Evolutionary conservation across 2,888 invertebrate species (phyloP), one percentile per base, ranked within the genome.

Genomic region (Oscheius sp.): DNA sequence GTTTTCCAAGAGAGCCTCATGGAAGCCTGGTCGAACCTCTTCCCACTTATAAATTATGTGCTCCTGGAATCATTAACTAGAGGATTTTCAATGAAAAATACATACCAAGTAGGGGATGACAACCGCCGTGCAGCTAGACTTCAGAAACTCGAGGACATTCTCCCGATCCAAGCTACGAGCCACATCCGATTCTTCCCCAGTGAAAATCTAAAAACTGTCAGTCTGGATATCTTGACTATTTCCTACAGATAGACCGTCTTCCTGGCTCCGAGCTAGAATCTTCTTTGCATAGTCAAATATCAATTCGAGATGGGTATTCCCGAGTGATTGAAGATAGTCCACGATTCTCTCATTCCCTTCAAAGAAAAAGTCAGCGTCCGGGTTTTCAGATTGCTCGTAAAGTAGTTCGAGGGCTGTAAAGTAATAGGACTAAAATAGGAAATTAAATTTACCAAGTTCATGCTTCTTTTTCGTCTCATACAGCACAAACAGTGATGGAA

Each of bases 391-490:
- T 81, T 91, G 94, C 62, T 93, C 93, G 86, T 93, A 92, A 47
- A 99, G 91, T 74, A 97, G 91, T 87, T 95, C 94, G 32, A 99
- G 91, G 10, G 98, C 98, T 90, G 83, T 35, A 88, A 83, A 37
- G 59, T 32, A 50, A 60, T 47, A 48, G 35, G 42, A 48, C 9
- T 29, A 59, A 42, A 57, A 21, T 21, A 21, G 21, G 21, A 21
- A 21, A 21, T 21, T 21, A 21, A 21, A 21, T 51, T 50, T 74
- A 91, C 91, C 91, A 90, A 95, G 94, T 78, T 93, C 93, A 89
- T 98, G 97, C 84, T 95, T 93, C 0, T 94, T 95, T 90, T 96
- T 96, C 0, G 94, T 94, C 90, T 96, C 94, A 90, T 98, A 99
- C 48, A 99, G 91, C 86, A 98, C 96, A 81, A 97, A 95, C 0